Conservation (phyloP, 2,888 invertebrate genomes). For the Drosophila monieri region DNA sequence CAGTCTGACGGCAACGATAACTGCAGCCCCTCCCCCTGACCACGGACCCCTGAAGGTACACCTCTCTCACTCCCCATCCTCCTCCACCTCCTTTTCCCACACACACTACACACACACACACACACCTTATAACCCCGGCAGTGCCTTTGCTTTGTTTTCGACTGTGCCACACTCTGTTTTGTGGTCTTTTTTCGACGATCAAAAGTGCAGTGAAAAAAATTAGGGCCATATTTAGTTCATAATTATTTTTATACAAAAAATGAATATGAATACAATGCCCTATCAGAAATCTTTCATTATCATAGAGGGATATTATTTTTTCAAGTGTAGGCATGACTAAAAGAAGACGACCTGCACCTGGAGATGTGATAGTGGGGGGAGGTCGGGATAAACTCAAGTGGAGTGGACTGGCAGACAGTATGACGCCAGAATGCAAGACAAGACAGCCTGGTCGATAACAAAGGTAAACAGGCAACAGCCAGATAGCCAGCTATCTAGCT, state of each 20-base stretch:
- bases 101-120: neutral
- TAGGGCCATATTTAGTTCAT: neutral
- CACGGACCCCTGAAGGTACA: neutral
- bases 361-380: conserved; percentile 3
- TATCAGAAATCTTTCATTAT: neutral
- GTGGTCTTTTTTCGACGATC: conserved; percentile 76
- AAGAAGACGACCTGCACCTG: conserved; percentile 8
- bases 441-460: conserved; percentile 69
- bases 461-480: conserved; percentile 68
- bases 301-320: neutral
- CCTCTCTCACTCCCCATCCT: neutral
- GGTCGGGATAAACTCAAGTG: conserved; percentile 33
- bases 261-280: too few relatives aligned
- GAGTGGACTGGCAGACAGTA: conserved; percentile 77
- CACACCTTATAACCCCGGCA: conserved; percentile 3
- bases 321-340: conserved; percentile 5
- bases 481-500: conserved; percentile 28
- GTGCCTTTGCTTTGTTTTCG: conserved; percentile 27
- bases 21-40: conserved; percentile 10
- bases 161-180: conserved; percentile 57
- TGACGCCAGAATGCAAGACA: conserved; percentile 78
- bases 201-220: conserved; percentile 47
- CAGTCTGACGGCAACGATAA: conserved; percentile 72
- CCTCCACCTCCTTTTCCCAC: neutral
- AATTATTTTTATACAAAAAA: neutral